Conservation (phyloP, 2,113 vertebrate species). For the Symphodus melops region DNA sequence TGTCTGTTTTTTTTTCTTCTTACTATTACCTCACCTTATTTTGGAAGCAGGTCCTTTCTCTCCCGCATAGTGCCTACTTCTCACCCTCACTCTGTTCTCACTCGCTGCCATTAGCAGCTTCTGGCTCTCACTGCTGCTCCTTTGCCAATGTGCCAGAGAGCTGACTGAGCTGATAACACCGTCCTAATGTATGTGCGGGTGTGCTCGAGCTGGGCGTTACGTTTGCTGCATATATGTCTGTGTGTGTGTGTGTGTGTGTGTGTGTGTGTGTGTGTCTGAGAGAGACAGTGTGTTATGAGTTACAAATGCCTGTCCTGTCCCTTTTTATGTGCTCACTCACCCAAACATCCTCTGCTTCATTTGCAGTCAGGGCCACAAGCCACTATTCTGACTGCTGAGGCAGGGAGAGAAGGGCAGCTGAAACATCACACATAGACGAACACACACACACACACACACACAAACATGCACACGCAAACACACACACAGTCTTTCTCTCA, state of each 20-base stretch:
- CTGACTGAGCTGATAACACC: constrained; percentile 62
- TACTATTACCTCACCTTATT: constrained; percentile 37
- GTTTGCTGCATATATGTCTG: constrained; percentile 19
- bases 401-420: constrained; percentile 74
- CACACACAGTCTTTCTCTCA: constrained; percentile 3
- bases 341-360: constrained; percentile 78
- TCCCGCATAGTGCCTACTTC: constrained; percentile 50
- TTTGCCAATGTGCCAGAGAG: constrained; percentile 65
- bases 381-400: constrained; percentile 69
- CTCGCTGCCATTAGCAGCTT: constrained; percentile 71
- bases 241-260: constrained; percentile 2
- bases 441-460: constrained; percentile 23
- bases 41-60: constrained; percentile 44
- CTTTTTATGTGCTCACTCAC: constrained; percentile 74
- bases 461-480: constrained; percentile 4
- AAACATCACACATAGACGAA: constrained; percentile 61
- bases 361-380: constrained; percentile 72
- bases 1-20: constrained; percentile 30
- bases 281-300: constrained; percentile 40
- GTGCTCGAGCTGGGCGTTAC: constrained; percentile 6
- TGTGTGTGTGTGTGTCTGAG: constrained; percentile 25
- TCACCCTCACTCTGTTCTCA: constrained; percentile 63
- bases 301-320: constrained; percentile 74
- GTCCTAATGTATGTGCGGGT: constrained; percentile 35
- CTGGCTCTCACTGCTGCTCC: constrained; percentile 61